Conservation (phyloP, 2,888 invertebrate species). For the Chrysodeixis includens region DNA sequence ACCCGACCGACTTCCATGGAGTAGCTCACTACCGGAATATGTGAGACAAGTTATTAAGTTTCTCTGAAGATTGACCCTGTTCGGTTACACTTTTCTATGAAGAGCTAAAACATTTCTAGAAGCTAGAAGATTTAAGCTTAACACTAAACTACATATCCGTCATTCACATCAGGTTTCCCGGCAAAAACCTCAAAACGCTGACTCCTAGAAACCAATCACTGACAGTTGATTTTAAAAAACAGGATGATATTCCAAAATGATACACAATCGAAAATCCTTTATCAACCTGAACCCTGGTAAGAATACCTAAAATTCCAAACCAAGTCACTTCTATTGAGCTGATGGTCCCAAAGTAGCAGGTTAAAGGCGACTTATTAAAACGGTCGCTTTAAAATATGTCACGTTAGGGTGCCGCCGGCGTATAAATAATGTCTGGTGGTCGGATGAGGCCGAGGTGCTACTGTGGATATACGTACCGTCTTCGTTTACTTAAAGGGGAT, state of each 20-base stretch:
- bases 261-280: too few relatives aligned
- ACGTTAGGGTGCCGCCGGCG: slow-evolving; percentile 78
- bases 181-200: too few relatives aligned
- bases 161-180: too few relatives aligned
- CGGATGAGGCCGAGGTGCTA: slow-evolving; percentile 66
- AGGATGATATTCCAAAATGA: too few relatives aligned
- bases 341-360: slow-evolving; percentile 68
- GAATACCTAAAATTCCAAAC: neutral
- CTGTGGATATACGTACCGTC: slow-evolving; percentile 57
- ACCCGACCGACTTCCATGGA: slow-evolving; percentile 52
- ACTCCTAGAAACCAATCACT: too few relatives aligned
- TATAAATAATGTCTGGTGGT: slow-evolving; percentile 82
- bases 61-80: slow-evolving; percentile 23
- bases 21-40: slow-evolving; percentile 36
- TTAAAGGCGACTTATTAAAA: slow-evolving; percentile 86
- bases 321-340: slow-evolving; percentile 54
- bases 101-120: too few relatives aligned
- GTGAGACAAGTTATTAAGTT: slow-evolving; percentile 39
- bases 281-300: neutral
- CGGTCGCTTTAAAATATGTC: slow-evolving; percentile 87
- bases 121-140: too few relatives aligned
- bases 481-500: slow-evolving; percentile 59
- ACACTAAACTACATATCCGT: too few relatives aligned
- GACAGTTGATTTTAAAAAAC: too few relatives aligned
- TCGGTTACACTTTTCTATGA: neutral